Evolutionary conservation across 37 sponge, comb jelly and placozoan species (phyloP).

Genomic region (Aplysina aerophoba): DNA sequence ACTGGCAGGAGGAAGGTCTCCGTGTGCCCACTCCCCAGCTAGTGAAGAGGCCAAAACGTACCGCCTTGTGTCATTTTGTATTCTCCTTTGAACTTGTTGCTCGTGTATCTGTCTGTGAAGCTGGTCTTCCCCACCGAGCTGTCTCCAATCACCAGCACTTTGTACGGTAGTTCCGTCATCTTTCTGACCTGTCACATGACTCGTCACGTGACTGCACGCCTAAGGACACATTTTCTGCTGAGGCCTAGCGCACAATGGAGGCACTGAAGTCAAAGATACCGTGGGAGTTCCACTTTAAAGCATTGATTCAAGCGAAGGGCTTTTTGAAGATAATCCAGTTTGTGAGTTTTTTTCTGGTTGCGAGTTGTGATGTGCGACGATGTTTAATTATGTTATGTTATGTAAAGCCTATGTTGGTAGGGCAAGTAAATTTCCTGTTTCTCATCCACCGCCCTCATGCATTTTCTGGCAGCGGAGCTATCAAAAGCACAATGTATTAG

Average conservation of each 20-base stretch:
- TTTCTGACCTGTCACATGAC: not conserved
- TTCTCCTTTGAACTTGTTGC: conserved; percentile 67
- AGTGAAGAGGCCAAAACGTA: no score
- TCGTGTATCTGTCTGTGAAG: conserved; percentile 54
- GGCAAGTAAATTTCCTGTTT: no score
- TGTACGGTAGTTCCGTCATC: conserved; percentile 25
- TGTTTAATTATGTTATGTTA: no score
- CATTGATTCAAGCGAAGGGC: conserved; percentile 73
- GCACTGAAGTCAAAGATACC: not conserved
- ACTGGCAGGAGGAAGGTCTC: no score
- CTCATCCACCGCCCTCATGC: no score
- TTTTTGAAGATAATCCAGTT: conserved; percentile 64
- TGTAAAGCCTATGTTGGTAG: no score
- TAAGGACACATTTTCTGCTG: not conserved
- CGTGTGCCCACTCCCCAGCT: no score
- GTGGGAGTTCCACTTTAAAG: conserved; percentile 69
- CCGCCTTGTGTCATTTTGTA: conserved; percentile 70
- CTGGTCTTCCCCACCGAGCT: conserved; percentile 71
- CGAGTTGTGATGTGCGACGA: no score
- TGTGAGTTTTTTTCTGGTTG: conserved; percentile 40
- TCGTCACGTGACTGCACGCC: not conserved
- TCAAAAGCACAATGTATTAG: no score
- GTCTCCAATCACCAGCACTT: conserved; percentile 50
- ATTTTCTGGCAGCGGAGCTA: no score
- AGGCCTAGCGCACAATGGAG: not conserved